Conservation (phyloP, 2,888 invertebrate genomes). For the Epirrita christyi region DNA sequence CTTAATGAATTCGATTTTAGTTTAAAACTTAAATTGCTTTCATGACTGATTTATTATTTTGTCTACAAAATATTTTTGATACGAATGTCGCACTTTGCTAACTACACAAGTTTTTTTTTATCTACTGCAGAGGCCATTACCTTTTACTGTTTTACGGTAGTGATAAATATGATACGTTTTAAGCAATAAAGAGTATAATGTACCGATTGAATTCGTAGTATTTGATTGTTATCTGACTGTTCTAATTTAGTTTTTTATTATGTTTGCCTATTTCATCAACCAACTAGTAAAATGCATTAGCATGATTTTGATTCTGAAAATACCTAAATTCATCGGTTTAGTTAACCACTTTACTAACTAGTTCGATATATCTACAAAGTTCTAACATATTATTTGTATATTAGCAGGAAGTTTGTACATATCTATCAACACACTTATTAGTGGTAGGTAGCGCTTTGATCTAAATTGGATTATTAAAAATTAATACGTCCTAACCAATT, state of each 20-base stretch:
- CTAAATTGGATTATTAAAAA: conserved; percentile 24
- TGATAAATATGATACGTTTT: conserved; percentile 38
- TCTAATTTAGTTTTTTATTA: conserved; percentile 3
- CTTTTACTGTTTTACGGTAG: conserved; percentile 41
- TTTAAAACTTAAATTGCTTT: not conserved
- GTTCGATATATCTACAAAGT: not conserved
- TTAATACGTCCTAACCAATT: conserved; percentile 32
- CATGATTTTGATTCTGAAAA: not conserved
- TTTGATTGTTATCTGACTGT: conserved; percentile 28
- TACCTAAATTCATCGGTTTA: not conserved
- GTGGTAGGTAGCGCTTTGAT: conserved; percentile 9
- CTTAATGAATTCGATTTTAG: conserved; percentile 56
- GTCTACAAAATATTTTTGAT: conserved; percentile 9
- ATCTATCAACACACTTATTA: not conserved
- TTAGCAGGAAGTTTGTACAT: conserved; percentile 14
- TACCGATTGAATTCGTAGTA: conserved; percentile 28
- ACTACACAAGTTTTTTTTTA: conserved; percentile 32
- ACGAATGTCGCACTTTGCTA: conserved; percentile 28
- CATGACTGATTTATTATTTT: conserved; percentile 44
- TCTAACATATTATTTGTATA: not conserved
- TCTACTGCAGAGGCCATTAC: conserved; percentile 28
- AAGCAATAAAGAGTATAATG: conserved; percentile 22
- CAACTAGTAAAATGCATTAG: not conserved
- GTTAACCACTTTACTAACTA: conserved; percentile 1
- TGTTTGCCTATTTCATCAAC: not conserved